A percentile compares a stretch with the other conserved stretches of the same genome.
Evolutionary conservation across 2,888 invertebrate genomes (phyloP).

Genomic region (Myopa tessellatipennis): DNA sequence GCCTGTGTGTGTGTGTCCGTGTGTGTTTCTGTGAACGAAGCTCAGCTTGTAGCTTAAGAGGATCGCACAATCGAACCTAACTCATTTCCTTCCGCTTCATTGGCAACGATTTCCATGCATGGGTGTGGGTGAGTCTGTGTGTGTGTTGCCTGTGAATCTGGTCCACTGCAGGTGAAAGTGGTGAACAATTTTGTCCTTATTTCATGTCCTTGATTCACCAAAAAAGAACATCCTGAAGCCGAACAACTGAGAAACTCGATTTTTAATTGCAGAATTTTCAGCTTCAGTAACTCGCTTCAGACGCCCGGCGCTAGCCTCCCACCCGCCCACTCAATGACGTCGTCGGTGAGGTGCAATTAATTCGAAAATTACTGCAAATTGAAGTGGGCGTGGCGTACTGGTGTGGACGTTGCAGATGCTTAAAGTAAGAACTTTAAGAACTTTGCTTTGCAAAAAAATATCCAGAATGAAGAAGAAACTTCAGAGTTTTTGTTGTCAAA

Average conservation of each 20-base stretch:
- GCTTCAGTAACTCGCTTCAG: neutral
- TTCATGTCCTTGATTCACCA: conserved; percentile 4
- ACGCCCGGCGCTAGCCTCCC: neutral
- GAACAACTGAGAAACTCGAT: neutral
- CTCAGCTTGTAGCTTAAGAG: neutral
- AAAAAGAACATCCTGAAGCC: neutral
- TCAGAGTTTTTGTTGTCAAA: too few species aligned
- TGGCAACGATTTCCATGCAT: neutral
- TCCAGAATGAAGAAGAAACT: too few species aligned
- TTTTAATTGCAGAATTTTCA: conserved; percentile 31
- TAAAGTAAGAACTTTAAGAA: too few species aligned
- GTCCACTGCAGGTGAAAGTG: conserved; percentile 4
- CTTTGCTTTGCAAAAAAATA: too few species aligned
- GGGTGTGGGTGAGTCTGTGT: neutral
- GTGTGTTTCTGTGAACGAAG: too few species aligned
- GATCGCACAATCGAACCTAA: conserved; percentile 10
- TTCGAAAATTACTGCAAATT: neutral
- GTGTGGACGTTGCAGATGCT: too few species aligned
- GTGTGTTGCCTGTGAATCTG: neutral
- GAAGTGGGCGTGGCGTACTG: too few species aligned
- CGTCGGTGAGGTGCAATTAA: conserved; percentile 31
- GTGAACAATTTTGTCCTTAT: neutral
- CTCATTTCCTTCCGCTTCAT: conserved; percentile 19
- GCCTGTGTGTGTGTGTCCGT: too few species aligned
- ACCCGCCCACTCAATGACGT: too few species aligned